Base-by-base conservation (phyloP, 2,888 invertebrate genomes). In the Plagodis dolabraria region DNA sequence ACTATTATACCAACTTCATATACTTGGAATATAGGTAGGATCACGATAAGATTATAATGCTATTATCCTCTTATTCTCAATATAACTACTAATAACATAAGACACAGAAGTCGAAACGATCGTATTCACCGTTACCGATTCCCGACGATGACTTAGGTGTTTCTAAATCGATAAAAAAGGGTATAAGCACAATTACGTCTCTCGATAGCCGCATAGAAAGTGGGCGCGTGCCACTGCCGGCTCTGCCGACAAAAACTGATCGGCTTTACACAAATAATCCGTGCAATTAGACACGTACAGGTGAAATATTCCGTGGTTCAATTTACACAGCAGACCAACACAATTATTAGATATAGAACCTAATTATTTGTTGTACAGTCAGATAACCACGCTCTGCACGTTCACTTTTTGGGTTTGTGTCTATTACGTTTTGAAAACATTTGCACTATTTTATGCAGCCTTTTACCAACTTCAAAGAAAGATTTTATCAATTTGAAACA, bases 231-330 rank as follows among this genome's bases (percentile, higher is more conserved):
- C 91, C 85, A 78, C 68, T 63, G 75, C 66, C 70, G 65, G 62
- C 49, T 43, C 46, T 60, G 57, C 56, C 72, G 64, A 85, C 83
- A 90, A 91, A 92, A 90, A 89, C 78, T 72, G 76, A 80, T 77
- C 83, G 82, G 79, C 80, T 83, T 80, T 81, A 77, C 80, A 85
- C 85, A 85, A 85, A 85, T 85, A 91, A 88, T 87, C 89, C 86
- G 86, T 88, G 85, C 88, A 85, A 89, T 90, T 87, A 87, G 86
- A 87, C 92, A 92, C 89, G 89, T 90, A 86, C 85, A 81, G 82
- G 88, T 87, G 90, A 86, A 87, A 87, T 89, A 89, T 83, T 84
- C 82, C 83, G 85, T 83, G 82, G 87, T 83, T 82, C 86, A 82
- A 89, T 87, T 87, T 87, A 81, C 82, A 79, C 76, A 80, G 74